These are phyloP conservation scores for Piaya cayana DNA, from an alignment of 2,113 vertebrate genomes.

Conservation along the genomic window DNA sequence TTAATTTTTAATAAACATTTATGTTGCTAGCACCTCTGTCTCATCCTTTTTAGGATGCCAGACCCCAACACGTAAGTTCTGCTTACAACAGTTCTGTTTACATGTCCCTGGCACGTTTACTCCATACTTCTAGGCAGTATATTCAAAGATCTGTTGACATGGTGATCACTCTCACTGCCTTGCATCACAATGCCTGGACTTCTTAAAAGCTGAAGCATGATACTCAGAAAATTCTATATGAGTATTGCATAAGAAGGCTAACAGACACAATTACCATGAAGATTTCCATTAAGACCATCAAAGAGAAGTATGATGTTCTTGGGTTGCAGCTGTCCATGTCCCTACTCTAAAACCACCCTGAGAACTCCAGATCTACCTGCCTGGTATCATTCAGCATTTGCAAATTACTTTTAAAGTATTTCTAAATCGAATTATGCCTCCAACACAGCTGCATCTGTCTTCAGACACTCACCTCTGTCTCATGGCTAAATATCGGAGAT, in stretches of 20 bases:
- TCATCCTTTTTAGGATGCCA: too few relatives aligned
- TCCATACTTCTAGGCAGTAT: not conserved
- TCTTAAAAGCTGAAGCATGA: not conserved
- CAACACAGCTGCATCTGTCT: not conserved
- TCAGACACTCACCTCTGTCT: slow-evolving; percentile 80
- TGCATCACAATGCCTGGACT: not conserved
- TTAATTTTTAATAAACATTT: too few relatives aligned
- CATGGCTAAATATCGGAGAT: slow-evolving; percentile 89
- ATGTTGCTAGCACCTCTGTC: too few relatives aligned
- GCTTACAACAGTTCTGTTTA: not conserved
- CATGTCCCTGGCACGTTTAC: fast-evolving
- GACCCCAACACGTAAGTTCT: too few relatives aligned
- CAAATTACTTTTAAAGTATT: not conserved
- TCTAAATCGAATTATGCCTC: not conserved
- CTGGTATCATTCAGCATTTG: not conserved
- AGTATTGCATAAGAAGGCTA: not conserved
- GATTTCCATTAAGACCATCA: not conserved
- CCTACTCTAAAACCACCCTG: not conserved
- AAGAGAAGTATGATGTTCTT: not conserved
- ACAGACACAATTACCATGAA: not conserved
- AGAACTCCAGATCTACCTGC: not conserved
- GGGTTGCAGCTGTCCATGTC: not conserved
- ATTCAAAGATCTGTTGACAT: not conserved
- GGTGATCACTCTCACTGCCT: not conserved
- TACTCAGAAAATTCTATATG: not conserved